Evolutionary conservation across 2,797 vertebrate species (phyloP), one percentile per base, ranked within the genome.

Genomic region (Xenops minutus): DNA sequence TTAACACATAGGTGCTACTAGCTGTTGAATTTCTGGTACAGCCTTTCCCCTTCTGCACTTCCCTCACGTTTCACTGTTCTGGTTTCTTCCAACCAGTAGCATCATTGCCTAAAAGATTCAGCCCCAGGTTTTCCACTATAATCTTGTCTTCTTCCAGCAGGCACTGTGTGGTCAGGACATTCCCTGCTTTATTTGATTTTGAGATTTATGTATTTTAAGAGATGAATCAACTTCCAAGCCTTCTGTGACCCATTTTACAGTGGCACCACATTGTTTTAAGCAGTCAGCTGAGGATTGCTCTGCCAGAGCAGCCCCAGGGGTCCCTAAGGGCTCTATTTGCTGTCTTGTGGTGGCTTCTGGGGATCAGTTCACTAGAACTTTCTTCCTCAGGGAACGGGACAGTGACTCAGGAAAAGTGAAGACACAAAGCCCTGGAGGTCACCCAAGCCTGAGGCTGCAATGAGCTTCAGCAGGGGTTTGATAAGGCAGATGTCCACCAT

Each of bases 241-340:
- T 67, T 73, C 0, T 36, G 20, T 84, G 88, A 75, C 90, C 79
- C 63, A 10, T 55, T 92, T 61, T 49, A 62, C 20, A 71, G 30
- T 32, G 41, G 41, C 34, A 48, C 44, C 58, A 14, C 52, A 9
- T 34, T 89, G 63, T 63, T 87, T 79, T 56, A 43, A 85, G 74
- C 55, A 84, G 62, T 46, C 93, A 84, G 63, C 74, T 87, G 88
- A 76, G 62, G 62, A 62, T 73, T 86, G n/a, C 23, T 86, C 52
- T n/a, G 36, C 69, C 74, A 19, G 69, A 75, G 52, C 36, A 49
- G 75, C 41, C 44, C 11, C 71, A 36, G 58, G 32, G 48, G 10
- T 54, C 49, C 12, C 56, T 61, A 48, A 82, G n/a, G 3, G 5
- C 4, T 72, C 75, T 66, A 1, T 79, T 89, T 55, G 52, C 56